phyloP scores from a whole-genome alignment of 2,888 invertebrate genomes.

The Scaptomyza parva region DNA sequence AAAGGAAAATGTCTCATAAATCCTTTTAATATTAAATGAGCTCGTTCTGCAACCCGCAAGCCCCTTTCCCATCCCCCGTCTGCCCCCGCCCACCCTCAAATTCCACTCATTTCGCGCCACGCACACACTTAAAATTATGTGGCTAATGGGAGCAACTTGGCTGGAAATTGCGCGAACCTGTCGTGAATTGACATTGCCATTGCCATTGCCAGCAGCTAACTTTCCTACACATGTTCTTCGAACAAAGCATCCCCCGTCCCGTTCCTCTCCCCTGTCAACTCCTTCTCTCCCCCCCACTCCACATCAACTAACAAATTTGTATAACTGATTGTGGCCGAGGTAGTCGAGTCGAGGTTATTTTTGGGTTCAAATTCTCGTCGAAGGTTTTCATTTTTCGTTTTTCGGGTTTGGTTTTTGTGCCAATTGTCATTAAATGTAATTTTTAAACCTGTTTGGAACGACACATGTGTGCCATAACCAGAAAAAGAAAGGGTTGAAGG shows the following conservation, averaged over 20 bases:
- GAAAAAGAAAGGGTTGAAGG: slow-evolving; percentile 62
- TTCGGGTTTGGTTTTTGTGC: slow-evolving; percentile 41
- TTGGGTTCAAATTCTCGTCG: neutral
- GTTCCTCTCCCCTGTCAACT: too few species aligned
- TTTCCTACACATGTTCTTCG: slow-evolving; percentile 57
- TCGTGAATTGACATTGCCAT: slow-evolving; percentile 47
- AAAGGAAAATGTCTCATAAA: slow-evolving; percentile 83
- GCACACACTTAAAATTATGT: slow-evolving; percentile 80
- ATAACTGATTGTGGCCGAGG: slow-evolving; percentile 50
- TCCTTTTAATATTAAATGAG: slow-evolving; percentile 83
- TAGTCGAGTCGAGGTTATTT: slow-evolving; percentile 3
- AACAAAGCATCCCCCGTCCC: neutral
- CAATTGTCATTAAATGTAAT: slow-evolving; percentile 79
- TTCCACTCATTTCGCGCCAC: slow-evolving; percentile 50
- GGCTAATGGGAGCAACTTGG: slow-evolving; percentile 80
- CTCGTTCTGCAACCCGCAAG: slow-evolving; percentile 59
- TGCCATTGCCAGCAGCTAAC: slow-evolving; percentile 37
- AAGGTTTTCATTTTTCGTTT: slow-evolving; percentile 11
- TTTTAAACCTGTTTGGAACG: slow-evolving; percentile 76
- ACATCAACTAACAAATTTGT: slow-evolving; percentile 35
- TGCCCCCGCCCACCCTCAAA: neutral
- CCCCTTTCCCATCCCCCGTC: neutral
- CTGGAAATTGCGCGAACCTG: slow-evolving; percentile 75
- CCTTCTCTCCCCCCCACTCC: neutral
- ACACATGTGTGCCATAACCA: slow-evolving; percentile 66